Base-by-base conservation (phyloP, 2,888 invertebrate species). In the Aspidiotus rigidus region DNA sequence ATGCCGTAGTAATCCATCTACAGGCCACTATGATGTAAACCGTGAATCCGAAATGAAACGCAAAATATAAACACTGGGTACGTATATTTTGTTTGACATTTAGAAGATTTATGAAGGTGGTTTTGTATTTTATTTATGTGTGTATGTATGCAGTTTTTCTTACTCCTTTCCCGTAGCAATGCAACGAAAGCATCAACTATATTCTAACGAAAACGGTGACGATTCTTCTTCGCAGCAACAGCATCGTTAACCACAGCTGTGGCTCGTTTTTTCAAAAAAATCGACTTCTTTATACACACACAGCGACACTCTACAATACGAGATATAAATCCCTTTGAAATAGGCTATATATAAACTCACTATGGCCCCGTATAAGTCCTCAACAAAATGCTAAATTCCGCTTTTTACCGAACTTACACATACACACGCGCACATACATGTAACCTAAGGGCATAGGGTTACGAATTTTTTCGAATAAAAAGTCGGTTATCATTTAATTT, bases 191-290 rank as follows among this genome's bases (percentile, higher is more conserved):
- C 28, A 28, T 28, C 28, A 28, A 28, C 28, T 28, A 28, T 28
- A 28, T n/a, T n/a, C n/a, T 28, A 28, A 28, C 28, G 28, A 28
- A 28, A 28, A 28, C 28, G 28, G 28, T 28, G 28, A 28, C 28
- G 28, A 66, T 44, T 57, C 41, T 66, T 57, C 59, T 66, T 49
- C 49, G 44, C 44, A n/a, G 11, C 28, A 44, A 13, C 44, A 44
- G 56, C 42, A 59, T 66, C 66, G 66, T 66, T 66, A 66, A 59
- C 60, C 66, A 39, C 66, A 66, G 66, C 59, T 66, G 66, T 28
- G 28, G 57, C 66, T 59, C 53, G 64, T n/a, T 64, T 66, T 49
- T 59, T 62, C 13, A 64, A 64, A 64, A 64, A 64, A 64, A 40
- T 49, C 49, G 57, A 66, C 66, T 57, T 66, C 66, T 66, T 66